A percentile compares a stretch with the other conserved stretches of the same genome.
Evolutionary conservation across 2,888 invertebrate genomes (phyloP).

Genomic region (Ectemnius lituratus): DNA sequence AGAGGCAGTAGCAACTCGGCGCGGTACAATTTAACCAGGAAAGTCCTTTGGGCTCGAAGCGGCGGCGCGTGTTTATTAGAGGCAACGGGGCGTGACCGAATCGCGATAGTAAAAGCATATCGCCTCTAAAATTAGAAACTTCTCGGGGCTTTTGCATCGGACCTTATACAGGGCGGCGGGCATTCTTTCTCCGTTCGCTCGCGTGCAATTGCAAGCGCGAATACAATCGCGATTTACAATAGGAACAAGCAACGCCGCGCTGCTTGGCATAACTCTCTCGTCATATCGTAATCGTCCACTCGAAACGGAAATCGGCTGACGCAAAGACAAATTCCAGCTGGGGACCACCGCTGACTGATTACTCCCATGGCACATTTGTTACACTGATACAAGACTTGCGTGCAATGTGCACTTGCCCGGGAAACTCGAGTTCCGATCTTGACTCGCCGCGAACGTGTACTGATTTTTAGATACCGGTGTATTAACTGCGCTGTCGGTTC

Average conservation of each 20-base stretch:
- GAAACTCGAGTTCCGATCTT: too few relatives aligned
- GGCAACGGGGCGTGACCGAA: conserved; percentile 29
- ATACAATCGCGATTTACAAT: conserved; percentile 10
- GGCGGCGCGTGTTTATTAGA: conserved; percentile 20
- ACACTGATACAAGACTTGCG: too few relatives aligned
- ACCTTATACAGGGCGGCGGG: conserved; percentile 4
- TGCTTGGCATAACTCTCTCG: not conserved
- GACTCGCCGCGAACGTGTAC: too few relatives aligned
- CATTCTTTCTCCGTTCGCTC: not conserved
- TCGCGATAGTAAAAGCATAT: conserved; percentile 32
- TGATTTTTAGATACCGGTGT: too few relatives aligned
- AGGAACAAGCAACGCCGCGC: not conserved
- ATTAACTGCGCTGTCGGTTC: too few relatives aligned
- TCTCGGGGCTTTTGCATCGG: conserved; percentile 36
- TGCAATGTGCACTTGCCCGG: too few relatives aligned
- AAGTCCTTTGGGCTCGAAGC: too few relatives aligned
- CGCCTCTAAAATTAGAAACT: conserved; percentile 46
- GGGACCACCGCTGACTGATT: conserved; percentile 55
- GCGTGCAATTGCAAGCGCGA: conserved; percentile 7
- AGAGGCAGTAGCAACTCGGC: too few relatives aligned
- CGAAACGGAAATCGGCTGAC: conserved; percentile 55
- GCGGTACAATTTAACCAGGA: too few relatives aligned
- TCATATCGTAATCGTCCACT: conserved; percentile 47
- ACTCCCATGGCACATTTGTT: not conserved
- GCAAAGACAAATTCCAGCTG: conserved; percentile 60